Conservation (phyloP, 1,140 invertebrate genomes). For the Anoplophora glabripennis region DNA sequence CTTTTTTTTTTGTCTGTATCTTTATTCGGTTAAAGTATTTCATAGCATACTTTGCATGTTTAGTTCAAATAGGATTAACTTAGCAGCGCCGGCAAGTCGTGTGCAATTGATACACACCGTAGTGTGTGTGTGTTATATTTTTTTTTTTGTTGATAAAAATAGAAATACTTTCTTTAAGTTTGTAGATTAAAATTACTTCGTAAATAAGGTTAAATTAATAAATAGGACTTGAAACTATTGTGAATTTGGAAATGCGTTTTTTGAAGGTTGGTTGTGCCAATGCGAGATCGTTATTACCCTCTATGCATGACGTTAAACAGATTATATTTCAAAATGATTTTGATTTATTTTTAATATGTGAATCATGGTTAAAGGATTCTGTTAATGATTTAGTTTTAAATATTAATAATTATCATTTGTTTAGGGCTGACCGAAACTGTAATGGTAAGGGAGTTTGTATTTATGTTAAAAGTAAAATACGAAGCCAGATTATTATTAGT, state of each 20-base stretch:
- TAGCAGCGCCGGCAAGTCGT: background rate
- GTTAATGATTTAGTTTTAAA: background rate
- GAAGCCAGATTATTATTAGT: too few relatives aligned
- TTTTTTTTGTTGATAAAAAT: background rate
- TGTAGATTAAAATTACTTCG: background rate
- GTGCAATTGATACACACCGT: conserved; percentile 1
- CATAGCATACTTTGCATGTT: too few relatives aligned
- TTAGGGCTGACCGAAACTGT: too few relatives aligned
- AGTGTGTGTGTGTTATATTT: background rate
- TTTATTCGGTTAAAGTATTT: too few relatives aligned
- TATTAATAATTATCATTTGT: background rate
- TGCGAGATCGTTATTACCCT: background rate
- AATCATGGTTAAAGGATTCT: background rate
- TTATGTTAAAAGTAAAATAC: too few relatives aligned
- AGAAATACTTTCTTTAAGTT: background rate
- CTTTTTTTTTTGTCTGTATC: too few relatives aligned
- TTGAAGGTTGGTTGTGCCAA: background rate
- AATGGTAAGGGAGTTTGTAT: too few relatives aligned
- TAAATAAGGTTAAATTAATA: too few relatives aligned
- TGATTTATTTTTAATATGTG: conserved; percentile 1
- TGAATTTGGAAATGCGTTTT: conserved; percentile 3
- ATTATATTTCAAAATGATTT: conserved; percentile 1
- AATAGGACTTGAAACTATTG: too few relatives aligned
- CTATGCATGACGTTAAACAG: background rate
- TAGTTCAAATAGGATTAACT: conserved; percentile 1